Evolutionary conservation across 2,113 vertebrate species (phyloP).

Genomic region (Apeltes quadracus): DNA sequence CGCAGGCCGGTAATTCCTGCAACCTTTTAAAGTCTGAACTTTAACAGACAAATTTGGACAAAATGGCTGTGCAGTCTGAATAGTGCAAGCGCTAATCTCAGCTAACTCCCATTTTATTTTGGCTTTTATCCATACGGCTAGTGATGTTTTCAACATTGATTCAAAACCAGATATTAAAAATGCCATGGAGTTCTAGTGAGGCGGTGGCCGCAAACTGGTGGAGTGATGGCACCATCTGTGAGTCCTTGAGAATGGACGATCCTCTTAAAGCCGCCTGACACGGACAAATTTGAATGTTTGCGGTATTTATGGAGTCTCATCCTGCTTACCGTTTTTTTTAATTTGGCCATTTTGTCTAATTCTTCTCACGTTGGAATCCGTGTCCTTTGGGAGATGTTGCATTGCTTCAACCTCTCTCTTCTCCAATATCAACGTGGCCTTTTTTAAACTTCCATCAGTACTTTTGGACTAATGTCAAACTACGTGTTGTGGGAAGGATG

Average conservation of each 20-base stretch:
- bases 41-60: neutral
- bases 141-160: slow-evolving; percentile 34
- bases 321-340: slow-evolving; percentile 3
- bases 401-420: slow-evolving; percentile 40
- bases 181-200: slow-evolving; percentile 34
- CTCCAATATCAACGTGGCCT: slow-evolving; percentile 31
- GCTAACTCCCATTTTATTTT: neutral
- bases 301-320: slow-evolving; percentile 55
- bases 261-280: slow-evolving; percentile 34
- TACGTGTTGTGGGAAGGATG: slow-evolving; percentile 7
- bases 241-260: slow-evolving; percentile 46
- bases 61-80: neutral
- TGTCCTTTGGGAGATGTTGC: slow-evolving; percentile 42
- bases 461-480: slow-evolving; percentile 25
- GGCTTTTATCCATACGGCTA: slow-evolving; percentile 14
- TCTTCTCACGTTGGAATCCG: slow-evolving; percentile 42
- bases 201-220: slow-evolving; percentile 40
- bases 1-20: too few species aligned
- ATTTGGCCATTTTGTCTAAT: slow-evolving; percentile 4
- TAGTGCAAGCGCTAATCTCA: neutral
- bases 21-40: neutral
- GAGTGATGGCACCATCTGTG: slow-evolving; percentile 39
- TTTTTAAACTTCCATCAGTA: slow-evolving; percentile 4
- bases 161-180: slow-evolving; percentile 36
- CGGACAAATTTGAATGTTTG: slow-evolving; percentile 48